phyloP scores from a whole-genome alignment of 2,113 vertebrate species.

The Jacana jacana region DNA sequence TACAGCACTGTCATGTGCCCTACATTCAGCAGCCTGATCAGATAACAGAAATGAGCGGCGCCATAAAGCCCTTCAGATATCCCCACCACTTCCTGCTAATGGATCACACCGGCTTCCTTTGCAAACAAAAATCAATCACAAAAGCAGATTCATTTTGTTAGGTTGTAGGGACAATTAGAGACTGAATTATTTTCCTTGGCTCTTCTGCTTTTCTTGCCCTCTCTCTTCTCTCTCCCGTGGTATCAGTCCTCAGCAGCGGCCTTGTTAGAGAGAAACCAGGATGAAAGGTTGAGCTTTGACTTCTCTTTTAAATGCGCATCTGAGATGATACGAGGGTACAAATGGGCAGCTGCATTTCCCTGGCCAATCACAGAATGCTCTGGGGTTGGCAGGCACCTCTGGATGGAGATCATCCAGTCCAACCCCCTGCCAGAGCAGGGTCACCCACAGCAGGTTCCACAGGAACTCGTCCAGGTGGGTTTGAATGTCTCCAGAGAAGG shows the following conservation, averaged over 20 bases:
- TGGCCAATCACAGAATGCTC: neutral
- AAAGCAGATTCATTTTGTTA: slow-evolving; percentile 23
- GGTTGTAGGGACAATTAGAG: neutral
- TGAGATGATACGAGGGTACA: neutral
- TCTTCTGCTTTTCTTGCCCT: neutral
- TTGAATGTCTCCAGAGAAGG: too few relatives aligned
- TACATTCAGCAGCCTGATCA: slow-evolving; percentile 69
- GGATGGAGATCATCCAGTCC: too few relatives aligned
- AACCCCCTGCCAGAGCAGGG: too few relatives aligned
- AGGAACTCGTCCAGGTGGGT: too few relatives aligned
- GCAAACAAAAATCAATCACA: slow-evolving; percentile 63
- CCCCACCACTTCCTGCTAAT: slow-evolving; percentile 73
- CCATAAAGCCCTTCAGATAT: slow-evolving; percentile 51
- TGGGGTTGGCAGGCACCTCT: too few relatives aligned
- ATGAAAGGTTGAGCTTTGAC: neutral
- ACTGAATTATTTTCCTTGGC: neutral
- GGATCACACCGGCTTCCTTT: slow-evolving; percentile 19
- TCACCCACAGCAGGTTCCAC: too few relatives aligned
- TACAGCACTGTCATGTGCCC: slow-evolving; percentile 53
- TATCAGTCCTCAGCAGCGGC: neutral
- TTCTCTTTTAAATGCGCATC: neutral
- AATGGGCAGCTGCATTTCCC: neutral
- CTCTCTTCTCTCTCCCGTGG: neutral
- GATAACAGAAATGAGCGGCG: slow-evolving; percentile 65
- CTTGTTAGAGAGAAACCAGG: neutral